Evolutionary conservation across 2,888 invertebrate species (phyloP).

Genomic region (Monochamus alternatus): DNA sequence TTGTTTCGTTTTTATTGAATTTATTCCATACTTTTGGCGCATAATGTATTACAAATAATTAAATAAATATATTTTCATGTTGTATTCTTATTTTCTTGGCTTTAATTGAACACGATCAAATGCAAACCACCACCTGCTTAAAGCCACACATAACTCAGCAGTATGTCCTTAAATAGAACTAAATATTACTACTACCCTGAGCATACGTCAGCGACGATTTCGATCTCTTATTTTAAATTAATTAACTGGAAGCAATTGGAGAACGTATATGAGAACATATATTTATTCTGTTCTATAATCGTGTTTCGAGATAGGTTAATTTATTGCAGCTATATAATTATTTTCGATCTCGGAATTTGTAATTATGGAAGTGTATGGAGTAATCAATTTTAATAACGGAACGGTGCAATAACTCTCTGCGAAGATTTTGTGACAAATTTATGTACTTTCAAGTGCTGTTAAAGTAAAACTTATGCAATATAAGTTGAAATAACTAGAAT

Average conservation of each 20-base stretch:
- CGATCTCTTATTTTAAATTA: conserved; percentile 12
- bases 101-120: conserved; percentile 9
- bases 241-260: conserved; percentile 14
- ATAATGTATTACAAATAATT: too few relatives aligned
- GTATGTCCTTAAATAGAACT: not conserved
- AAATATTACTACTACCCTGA: not conserved
- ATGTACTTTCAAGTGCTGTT: too few relatives aligned
- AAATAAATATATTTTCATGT: too few relatives aligned
- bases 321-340: not conserved
- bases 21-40: too few relatives aligned
- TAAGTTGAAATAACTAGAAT: too few relatives aligned
- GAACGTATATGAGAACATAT: not conserved
- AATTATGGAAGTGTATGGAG: too few relatives aligned
- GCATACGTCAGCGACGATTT: not conserved
- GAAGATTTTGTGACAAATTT: too few relatives aligned
- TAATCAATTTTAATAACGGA: too few relatives aligned
- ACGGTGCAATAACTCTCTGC: too few relatives aligned
- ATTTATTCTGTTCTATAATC: not conserved
- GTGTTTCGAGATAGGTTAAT: not conserved
- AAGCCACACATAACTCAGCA: conserved; percentile 12
- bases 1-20: too few relatives aligned
- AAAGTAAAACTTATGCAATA: too few relatives aligned
- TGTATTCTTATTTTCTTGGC: conserved; percentile 7
- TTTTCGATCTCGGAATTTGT: not conserved
- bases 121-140: conserved; percentile 16